A percentile compares a stretch with the other conserved stretches of the same genome.
phyloP scores from a whole-genome alignment of 2,797 vertebrate genomes.

The Phoebastria nigripes region DNA sequence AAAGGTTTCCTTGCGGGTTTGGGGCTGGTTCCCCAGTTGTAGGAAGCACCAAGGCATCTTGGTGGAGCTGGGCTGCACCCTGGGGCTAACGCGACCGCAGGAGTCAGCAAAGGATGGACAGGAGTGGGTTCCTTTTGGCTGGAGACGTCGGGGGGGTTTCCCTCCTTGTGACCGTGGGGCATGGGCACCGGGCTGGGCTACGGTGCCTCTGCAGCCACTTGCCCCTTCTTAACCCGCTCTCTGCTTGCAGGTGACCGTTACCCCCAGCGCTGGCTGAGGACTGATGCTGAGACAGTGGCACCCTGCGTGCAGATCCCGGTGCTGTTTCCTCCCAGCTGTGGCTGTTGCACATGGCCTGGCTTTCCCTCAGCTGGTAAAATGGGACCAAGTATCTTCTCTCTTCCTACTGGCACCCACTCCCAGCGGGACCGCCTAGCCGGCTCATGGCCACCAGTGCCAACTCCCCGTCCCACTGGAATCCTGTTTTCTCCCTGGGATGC shows the following conservation, averaged over 20 bases:
- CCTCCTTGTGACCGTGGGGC: fast-evolving
- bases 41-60: neutral
- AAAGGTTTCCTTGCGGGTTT: neutral
- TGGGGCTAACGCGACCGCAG: fast-evolving
- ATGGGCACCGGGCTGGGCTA: fast-evolving
- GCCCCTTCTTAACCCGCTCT: neutral
- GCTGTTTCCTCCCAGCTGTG: fast-evolving
- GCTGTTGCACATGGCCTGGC: neutral
- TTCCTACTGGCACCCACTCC: neutral
- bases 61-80: neutral
- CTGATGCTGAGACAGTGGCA: neutral
- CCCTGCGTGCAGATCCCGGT: neutral
- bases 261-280: neutral
- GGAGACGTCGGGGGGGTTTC: neutral
- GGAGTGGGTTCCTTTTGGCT: neutral
- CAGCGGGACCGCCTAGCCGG: neutral
- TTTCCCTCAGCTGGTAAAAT: neutral
- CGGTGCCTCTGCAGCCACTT: fast-evolving
- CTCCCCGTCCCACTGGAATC: neutral
- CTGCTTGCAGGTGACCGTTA: constrained; percentile 63
- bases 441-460: neutral
- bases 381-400: constrained; percentile 39
- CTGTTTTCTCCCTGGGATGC: neutral
- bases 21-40: neutral
- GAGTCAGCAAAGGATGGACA: neutral